These are phyloP conservation scores for Xenopus tropicalis DNA, from an alignment of 2,113 vertebrate genomes.

Conservation along the genomic window UCB_Xtro_10.0 CM004446.2:20765001-20765500, in stretches of 20 bases:
- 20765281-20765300: conserved; percentile 27
- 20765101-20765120: too few relatives aligned
- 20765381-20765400: conserved; percentile 24
- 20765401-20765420: conserved; percentile 38
- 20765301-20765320: neutral
- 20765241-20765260: conserved; percentile 38
- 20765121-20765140: too few relatives aligned
- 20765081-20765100: too few relatives aligned
- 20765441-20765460: conserved; percentile 18
- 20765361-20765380: conserved; percentile 38
- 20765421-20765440: conserved; percentile 29
- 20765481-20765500: neutral
- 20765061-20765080: too few relatives aligned
- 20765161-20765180: too few relatives aligned
- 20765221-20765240: conserved; percentile 21
- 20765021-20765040: too few relatives aligned
- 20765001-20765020: too few relatives aligned
- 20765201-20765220: too few relatives aligned
- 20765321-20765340: conserved; percentile 37
- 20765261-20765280: conserved; percentile 28
- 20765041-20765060: too few relatives aligned
- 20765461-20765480: conserved; percentile 28
- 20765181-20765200: too few relatives aligned
- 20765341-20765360: conserved; percentile 41
- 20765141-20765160: too few relatives aligned